Evolutionary conservation across 2,113 vertebrate species (phyloP), one percentile per base, ranked within the genome.

Genomic region (Sturnira hondurensis): DNA sequence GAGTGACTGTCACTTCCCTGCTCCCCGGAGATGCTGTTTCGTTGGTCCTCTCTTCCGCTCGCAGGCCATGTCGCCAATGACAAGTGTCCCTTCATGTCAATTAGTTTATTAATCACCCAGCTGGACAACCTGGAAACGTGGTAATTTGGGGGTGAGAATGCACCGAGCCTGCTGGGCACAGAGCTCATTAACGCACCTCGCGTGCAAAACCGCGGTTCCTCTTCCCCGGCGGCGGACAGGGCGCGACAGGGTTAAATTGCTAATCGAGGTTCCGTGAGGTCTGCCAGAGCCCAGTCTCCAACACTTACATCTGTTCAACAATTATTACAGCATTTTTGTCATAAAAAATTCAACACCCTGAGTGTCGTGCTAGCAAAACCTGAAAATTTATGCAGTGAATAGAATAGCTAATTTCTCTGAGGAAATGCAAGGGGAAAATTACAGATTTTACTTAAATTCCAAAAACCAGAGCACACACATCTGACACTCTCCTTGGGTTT

Each of bases 301-400:
- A 99, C 99, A 99, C 99, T 99, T 99, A 99, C 99, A 99, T 99
- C 99, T 99, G 99, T 99, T 99, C 99, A 99, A 99, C 99, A 99
- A 99, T 99, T 99, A 99, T 99, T 99, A 99, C 99, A 99, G 98
- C 99, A 98, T 99, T 99, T 99, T 99, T 99, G 98, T 99, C 99
- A 99, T 99, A 99, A 99, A 99, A 99, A 99, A 99, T 99, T 99
- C 99, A 99, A 99, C 99, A 99, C 99, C 99, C 99, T 97, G 98
- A 99, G 99, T 99, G 99, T 99, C 99, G 98, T 99, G 98, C 98
- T 98, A 99, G 99, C 98, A 99, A 99, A 99, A 99, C 99, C 99
- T 99, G 99, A 99, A 99, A 99, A 99, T 99, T 98, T 99, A 99
- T 99, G 99, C 99, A 99, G 99, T 98, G 99, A 99, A 99, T 98